Evolutionary conservation across 2,888 invertebrate genomes (phyloP), one percentile per base, ranked within the genome.

Genomic region (Drosophila testacea): DNA sequence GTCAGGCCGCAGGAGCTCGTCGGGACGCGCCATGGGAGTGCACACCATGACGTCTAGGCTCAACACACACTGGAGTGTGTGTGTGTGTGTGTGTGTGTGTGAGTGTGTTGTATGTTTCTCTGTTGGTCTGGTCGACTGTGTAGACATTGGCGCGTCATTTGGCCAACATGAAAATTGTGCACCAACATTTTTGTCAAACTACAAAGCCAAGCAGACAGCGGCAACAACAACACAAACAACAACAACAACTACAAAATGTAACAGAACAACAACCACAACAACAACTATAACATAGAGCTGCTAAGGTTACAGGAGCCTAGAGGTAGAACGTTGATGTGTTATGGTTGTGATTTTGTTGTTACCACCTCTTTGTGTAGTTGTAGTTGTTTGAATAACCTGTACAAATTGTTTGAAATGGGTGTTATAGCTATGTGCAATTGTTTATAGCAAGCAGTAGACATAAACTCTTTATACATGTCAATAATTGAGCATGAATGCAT

Each of bases 181-280:
- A 70, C 81, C 65, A 83, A 81, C 76, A 76, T 78, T 83, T 83
- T 77, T 81, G 81, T 72, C 67, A 71, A 79, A 68, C 77, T 79
- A 72, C 69, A 75, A 54, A 74, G 41, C 34, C 79, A 47, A 69
- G 55, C 59, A 71, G 72, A 74, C 78, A 63, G 47, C 50, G 54
- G 4, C 47, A 67, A 16, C 64, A 60, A 3, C 55, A 47, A 28
- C 56, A 62, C 22, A 55, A 60, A 13, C 52, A 51, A 38, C 46
- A 52, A 36, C 54, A 28, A n/a, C n/a, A 22, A 39, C 5, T 16
- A 11, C 39, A 47, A 11, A 28, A 46, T 2, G 16, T 16, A 16
- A 16, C 16, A 16, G 16, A 16, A 16, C 16, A 16, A 16, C 36
- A 13, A 32, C 27, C 10, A 50, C 27, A 32, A 60, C 11, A 54